These are phyloP conservation scores for Apodemus speciosus DNA, from an alignment of 2,113 vertebrate genomes.

Conservation along the genomic window DNA sequence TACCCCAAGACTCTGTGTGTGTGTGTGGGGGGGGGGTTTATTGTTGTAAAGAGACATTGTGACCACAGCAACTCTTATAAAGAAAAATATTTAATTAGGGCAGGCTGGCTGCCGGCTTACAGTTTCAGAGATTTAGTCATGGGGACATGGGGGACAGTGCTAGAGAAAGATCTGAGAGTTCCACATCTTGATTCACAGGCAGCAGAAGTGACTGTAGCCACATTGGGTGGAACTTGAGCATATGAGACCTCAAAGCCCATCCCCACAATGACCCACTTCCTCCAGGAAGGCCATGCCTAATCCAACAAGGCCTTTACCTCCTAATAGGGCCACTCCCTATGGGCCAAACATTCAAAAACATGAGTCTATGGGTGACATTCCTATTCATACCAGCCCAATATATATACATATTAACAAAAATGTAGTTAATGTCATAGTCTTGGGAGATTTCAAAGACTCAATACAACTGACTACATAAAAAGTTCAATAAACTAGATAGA, in stretches of 20 bases:
- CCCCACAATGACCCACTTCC: too few species aligned
- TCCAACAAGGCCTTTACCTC: too few species aligned
- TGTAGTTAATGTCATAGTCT: neutral
- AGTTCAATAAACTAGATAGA: slow-evolving; percentile 23
- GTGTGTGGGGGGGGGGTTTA: neutral
- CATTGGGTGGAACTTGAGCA: too few species aligned
- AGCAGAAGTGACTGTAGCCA: neutral
- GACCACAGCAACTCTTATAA: too few species aligned
- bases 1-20: neutral
- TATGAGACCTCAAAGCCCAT: too few species aligned
- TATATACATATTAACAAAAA: slow-evolving; percentile 3
- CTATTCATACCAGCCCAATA: neutral
- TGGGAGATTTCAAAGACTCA: slow-evolving; percentile 29
- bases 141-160: neutral
- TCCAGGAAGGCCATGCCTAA: too few species aligned
- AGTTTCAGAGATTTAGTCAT: neutral
- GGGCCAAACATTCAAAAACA: neutral
- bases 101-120: neutral
- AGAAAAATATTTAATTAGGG: too few species aligned
- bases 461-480: neutral
- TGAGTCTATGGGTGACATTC: neutral
- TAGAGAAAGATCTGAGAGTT: neutral
- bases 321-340: neutral
- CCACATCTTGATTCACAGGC: neutral
- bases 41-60: neutral